Evolutionary conservation across 2,113 vertebrate genomes (phyloP), one percentile per base, ranked within the genome.

Genomic region (Tupaia chinensis): DNA sequence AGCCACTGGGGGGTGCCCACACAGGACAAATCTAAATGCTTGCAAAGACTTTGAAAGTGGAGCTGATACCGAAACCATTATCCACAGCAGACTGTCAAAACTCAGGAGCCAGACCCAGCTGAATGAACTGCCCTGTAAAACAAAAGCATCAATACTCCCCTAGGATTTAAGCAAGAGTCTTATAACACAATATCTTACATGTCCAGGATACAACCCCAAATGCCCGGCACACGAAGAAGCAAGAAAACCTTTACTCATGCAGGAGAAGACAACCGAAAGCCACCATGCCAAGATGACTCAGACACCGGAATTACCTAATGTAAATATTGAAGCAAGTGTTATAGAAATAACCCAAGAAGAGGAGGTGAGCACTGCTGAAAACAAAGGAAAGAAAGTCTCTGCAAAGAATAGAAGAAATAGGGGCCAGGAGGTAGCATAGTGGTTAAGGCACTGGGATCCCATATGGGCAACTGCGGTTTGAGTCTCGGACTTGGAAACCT

Each of bases 41-140:
- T 0, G 15, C 74, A n/a, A 44, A 60, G n/a, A 32, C 56, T 34
- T 25, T 10, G 25, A 61, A 69, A 80, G 72, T 19, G 34, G 25
- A 60, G 9, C 25, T 11, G 12, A 54, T 3, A 4, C 3, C 15
- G 11, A 68, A 63, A 56, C 32, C 11, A 0, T 1, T 1, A 25
- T 22, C 14, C 34, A 11, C 74, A 3, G 74, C 20, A 15, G 25
- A 32, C 72, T 22, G 91, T 13, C 12, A 9, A 25, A 10, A 53
- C 65, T 2, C 7, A 54, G 17, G 82, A 58, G 66, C 58, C 56
- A 12, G 56, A 32, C 56, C 76, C 74, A 20, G 65, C 17, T 23
- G 20, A 20, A 10, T 19, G 27, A 11, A 5, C 3, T 34, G 16
- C 83, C 65, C 65, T 14, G 11, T 22, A 63, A 9, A n/a, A 7